Evolutionary conservation across 2,797 vertebrate species (phyloP).

Genomic region (Sebastiscus tertius): DNA sequence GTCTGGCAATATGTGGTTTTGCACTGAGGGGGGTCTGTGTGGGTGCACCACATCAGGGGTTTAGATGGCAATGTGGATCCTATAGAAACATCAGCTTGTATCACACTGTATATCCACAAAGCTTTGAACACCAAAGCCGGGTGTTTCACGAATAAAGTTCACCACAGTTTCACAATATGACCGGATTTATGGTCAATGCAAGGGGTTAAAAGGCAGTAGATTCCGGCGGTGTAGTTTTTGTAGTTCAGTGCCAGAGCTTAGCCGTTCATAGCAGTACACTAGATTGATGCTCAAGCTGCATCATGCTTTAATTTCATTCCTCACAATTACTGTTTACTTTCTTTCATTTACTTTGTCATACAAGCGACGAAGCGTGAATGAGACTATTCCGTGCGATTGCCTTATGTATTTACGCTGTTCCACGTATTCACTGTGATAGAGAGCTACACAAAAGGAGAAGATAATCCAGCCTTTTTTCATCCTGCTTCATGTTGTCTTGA

Average conservation of each 20-base stretch:
- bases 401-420: background rate
- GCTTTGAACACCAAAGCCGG: background rate
- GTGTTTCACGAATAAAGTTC: background rate
- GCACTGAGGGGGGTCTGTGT: background rate
- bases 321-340: background rate
- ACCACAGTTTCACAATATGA: background rate
- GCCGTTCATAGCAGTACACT: background rate
- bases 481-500: background rate
- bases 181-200: background rate
- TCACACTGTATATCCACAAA: background rate
- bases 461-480: background rate
- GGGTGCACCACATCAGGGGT: conserved; percentile 5
- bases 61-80: background rate
- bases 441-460: background rate
- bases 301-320: background rate
- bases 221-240: background rate
- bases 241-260: background rate
- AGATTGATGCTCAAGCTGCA: background rate
- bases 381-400: background rate
- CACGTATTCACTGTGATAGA: background rate
- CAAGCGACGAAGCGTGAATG: background rate
- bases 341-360: background rate
- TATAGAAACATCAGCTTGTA: background rate
- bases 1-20: conserved; percentile 12
- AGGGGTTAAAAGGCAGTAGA: background rate